Evolutionary conservation across 2,113 vertebrate species (phyloP).

Genomic region (Hymenochirus boettgeri): DNA sequence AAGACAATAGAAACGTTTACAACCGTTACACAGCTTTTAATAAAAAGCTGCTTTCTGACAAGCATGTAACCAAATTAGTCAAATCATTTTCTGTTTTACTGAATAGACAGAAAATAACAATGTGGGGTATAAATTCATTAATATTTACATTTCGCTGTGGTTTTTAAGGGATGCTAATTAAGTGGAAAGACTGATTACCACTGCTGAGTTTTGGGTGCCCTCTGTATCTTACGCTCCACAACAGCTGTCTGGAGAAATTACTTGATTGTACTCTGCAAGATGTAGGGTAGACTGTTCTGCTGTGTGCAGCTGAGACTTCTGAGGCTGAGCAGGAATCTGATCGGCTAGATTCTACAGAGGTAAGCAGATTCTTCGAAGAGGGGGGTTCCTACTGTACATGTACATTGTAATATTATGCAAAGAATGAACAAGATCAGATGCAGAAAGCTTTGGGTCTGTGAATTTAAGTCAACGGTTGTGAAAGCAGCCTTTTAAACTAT

Average conservation of each 20-base stretch:
- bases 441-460: no score
- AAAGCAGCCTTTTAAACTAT: no score
- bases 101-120: no score
- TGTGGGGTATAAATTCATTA: no score
- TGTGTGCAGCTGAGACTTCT: slow-evolving; percentile 52
- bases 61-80: no score
- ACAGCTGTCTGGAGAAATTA: slow-evolving; percentile 24
- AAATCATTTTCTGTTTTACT: no score
- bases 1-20: no score
- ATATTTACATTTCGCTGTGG: no score
- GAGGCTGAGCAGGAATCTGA: slow-evolving; percentile 49
- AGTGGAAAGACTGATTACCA: slow-evolving; percentile 48
- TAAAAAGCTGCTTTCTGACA: no score
- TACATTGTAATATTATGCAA: slow-evolving; percentile 44
- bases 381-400: slow-evolving; percentile 50
- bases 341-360: slow-evolving; percentile 40
- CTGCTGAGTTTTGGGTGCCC: slow-evolving; percentile 1
- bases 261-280: slow-evolving; percentile 37
- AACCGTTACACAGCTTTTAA: no score
- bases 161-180: slow-evolving; percentile 63
- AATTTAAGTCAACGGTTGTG: no score
- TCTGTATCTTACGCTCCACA: slow-evolving; percentile 21
- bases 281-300: slow-evolving; percentile 40
- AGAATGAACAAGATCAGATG: no score
- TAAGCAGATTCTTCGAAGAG: slow-evolving; percentile 46